Conservation (phyloP, 1,140 invertebrate species). For the Bombus huntii region DNA sequence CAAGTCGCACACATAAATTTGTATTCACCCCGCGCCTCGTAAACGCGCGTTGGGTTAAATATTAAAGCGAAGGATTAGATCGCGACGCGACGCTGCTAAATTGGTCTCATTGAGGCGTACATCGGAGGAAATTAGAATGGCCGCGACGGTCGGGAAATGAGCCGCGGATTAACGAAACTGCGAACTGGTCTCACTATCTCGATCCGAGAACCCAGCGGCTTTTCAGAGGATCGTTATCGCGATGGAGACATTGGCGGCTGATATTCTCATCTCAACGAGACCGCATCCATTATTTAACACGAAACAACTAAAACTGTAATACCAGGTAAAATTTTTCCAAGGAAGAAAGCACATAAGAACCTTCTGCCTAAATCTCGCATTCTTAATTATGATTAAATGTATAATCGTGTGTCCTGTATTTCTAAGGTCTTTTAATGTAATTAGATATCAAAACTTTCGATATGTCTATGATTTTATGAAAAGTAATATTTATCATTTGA, state of each 20-base stretch:
- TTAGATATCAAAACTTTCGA: too few species aligned
- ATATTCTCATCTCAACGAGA: background rate
- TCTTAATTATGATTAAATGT: too few species aligned
- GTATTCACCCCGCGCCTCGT: background rate
- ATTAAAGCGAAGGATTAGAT: constrained; percentile 11
- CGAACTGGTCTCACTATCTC: constrained; percentile 1
- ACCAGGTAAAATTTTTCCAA: background rate
- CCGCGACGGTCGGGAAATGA: background rate
- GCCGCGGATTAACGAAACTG: constrained; percentile 5
- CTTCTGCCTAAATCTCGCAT: background rate
- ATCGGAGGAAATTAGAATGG: constrained; percentile 12
- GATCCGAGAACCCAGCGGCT: background rate
- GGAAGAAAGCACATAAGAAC: too few species aligned
- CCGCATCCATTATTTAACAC: background rate
- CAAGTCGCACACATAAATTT: background rate
- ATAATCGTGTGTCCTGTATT: too few species aligned
- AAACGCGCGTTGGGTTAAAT: background rate
- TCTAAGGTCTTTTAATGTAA: too few species aligned
- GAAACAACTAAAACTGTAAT: background rate
- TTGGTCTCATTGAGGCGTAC: constrained; percentile 11
- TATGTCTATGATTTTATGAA: too few species aligned
- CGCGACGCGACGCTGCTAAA: background rate
- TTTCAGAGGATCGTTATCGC: background rate
- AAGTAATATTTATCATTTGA: too few species aligned
- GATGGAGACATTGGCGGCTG: too few species aligned